These are phyloP conservation scores for Pecten maximus DNA, from an alignment of 2,888 invertebrate genomes.

Conservation along the genomic window DNA sequence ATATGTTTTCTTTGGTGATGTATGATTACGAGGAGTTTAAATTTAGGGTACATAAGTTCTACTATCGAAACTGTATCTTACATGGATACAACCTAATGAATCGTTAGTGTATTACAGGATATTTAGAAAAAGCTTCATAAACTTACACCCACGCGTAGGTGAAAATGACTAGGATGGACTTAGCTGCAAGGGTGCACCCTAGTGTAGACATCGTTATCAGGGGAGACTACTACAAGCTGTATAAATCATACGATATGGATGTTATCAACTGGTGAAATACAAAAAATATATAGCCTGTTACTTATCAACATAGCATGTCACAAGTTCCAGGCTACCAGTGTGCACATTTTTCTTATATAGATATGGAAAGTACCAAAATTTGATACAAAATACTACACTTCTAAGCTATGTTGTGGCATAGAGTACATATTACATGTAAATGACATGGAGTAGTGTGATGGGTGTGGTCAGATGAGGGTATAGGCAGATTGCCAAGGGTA, in stretches of 20 bases:
- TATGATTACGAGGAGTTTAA: too few species aligned
- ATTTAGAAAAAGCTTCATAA: background rate
- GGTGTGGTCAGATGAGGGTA: background rate
- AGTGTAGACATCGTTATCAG: conserved; percentile 6
- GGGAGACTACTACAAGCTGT: background rate
- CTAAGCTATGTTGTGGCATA: background rate
- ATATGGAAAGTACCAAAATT: background rate
- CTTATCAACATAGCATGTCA: background rate
- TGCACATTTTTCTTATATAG: background rate
- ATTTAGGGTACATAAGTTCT: too few species aligned
- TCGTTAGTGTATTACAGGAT: background rate
- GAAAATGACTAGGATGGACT: background rate
- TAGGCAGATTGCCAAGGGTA: too few species aligned
- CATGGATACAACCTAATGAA: too few species aligned
- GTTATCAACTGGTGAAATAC: background rate
- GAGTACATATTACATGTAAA: background rate
- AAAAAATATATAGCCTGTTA: background rate
- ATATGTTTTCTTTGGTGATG: too few species aligned
- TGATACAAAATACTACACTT: background rate
- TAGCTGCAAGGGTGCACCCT: background rate
- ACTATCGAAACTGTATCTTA: too few species aligned
- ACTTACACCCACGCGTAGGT: background rate
- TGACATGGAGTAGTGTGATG: background rate
- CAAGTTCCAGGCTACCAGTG: background rate
- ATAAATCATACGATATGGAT: background rate